phyloP scores from a whole-genome alignment of 2,113 vertebrate genomes.

The Micromys minutus region DNA sequence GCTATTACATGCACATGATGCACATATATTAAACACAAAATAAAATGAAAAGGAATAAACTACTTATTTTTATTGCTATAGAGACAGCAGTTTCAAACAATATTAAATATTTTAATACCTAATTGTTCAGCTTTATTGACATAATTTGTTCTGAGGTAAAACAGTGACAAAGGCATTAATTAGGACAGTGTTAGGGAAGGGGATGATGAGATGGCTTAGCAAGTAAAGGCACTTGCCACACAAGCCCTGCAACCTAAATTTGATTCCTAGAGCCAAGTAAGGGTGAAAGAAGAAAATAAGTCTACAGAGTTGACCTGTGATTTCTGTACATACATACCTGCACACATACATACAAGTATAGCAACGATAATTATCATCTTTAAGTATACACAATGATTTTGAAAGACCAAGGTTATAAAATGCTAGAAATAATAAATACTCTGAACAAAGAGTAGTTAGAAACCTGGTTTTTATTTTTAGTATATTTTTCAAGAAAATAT shows the following conservation, averaged over 20 bases:
- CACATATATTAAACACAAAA: not conserved
- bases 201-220: not conserved
- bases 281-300: not conserved
- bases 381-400: not conserved
- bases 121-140: not conserved
- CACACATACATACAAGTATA: not conserved
- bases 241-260: not conserved
- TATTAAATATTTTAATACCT: not conserved
- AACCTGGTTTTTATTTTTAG: conserved; percentile 36
- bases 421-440: conserved; percentile 43
- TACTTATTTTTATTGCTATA: not conserved
- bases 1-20: not conserved
- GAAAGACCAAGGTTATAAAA: not conserved
- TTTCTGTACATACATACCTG: not conserved
- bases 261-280: not conserved
- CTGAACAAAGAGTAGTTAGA: not conserved
- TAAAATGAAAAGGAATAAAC: not conserved
- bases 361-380: not conserved
- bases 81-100: conserved; percentile 21
- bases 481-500: conserved; percentile 31
- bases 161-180: conserved; percentile 17
- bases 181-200: not conserved
- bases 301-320: not conserved
- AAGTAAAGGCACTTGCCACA: not conserved
- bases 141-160: conserved; percentile 20